A percentile compares a stretch with the other conserved stretches of the same genome.
Evolutionary conservation across 2,888 invertebrate species (phyloP).

Genomic region (Leptopterna dolabrata): DNA sequence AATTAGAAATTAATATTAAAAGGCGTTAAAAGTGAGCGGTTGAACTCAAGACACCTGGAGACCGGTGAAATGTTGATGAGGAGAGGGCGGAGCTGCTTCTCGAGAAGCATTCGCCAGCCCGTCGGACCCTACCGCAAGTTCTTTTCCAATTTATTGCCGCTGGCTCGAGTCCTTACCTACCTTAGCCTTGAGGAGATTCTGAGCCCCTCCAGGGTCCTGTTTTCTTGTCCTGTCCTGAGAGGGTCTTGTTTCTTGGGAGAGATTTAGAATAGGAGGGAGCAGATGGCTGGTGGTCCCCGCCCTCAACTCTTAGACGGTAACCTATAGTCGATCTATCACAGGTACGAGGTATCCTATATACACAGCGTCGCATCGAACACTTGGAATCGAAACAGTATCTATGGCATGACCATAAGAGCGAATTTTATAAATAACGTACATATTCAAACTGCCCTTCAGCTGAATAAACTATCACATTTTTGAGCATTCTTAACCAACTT

Average conservation of each 20-base stretch:
- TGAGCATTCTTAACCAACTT: too few relatives aligned
- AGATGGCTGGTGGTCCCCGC: too few relatives aligned
- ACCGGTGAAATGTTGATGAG: slow-evolving; percentile 28
- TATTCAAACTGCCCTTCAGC: too few relatives aligned
- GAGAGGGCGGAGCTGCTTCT: background rate
- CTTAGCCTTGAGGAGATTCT: background rate
- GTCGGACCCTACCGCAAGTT: background rate
- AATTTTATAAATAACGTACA: too few relatives aligned
- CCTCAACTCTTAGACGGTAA: too few relatives aligned
- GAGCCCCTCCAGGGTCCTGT: background rate
- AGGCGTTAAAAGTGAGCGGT: slow-evolving; percentile 9
- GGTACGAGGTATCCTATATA: too few relatives aligned
- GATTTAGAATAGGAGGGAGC: background rate
- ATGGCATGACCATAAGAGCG: too few relatives aligned
- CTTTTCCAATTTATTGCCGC: slow-evolving; percentile 14
- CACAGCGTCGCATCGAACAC: too few relatives aligned
- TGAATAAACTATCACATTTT: too few relatives aligned
- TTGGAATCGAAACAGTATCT: too few relatives aligned
- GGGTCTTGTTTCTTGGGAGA: background rate
- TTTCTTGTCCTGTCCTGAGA: background rate
- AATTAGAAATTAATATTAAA: slow-evolving; percentile 49
- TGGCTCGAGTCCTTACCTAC: background rate
- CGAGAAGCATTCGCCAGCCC: background rate
- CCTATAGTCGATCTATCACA: too few relatives aligned
- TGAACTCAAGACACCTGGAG: slow-evolving; percentile 33